These are phyloP conservation scores for Sebastes wilsoni DNA, from an alignment of 2,797 vertebrate genomes.

Conservation along the genomic window DNA sequence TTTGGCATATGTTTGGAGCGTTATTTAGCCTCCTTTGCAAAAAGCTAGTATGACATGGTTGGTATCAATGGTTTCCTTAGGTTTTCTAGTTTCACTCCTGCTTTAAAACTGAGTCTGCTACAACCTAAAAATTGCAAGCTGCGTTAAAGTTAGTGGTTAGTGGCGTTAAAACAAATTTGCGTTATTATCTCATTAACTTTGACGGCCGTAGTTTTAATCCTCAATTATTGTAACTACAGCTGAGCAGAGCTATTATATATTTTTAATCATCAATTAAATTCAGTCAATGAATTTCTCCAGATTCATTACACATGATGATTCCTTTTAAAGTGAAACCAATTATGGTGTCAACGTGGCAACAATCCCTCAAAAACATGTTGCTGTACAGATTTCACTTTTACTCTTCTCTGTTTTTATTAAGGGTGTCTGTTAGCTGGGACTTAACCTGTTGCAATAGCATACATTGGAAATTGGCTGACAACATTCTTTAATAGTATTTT, in stretches of 20 bases:
- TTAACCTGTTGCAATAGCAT: background rate
- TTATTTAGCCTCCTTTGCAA: too few relatives aligned
- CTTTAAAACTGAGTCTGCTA: too few relatives aligned
- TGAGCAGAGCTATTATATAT: background rate
- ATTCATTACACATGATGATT: background rate
- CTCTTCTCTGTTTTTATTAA: background rate
- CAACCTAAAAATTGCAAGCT: too few relatives aligned
- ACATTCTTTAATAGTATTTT: background rate
- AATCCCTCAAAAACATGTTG: background rate
- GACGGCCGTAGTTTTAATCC: background rate
- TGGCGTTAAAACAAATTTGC: too few relatives aligned
- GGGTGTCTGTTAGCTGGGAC: background rate
- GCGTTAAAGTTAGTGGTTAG: too few relatives aligned
- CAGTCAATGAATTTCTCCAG: background rate
- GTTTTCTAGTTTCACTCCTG: rapidly evolving
- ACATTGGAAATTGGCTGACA: background rate
- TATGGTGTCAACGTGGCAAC: background rate
- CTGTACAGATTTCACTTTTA: background rate
- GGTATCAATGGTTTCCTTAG: too few relatives aligned
- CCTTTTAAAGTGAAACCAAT: background rate
- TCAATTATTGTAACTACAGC: background rate
- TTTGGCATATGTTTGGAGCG: too few relatives aligned
- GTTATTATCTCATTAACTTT: too few relatives aligned
- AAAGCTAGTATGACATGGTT: too few relatives aligned
- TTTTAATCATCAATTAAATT: background rate